These are phyloP conservation scores for Gavia stellata DNA, from an alignment of 2,113 vertebrate genomes.

Conservation along the genomic window DNA sequence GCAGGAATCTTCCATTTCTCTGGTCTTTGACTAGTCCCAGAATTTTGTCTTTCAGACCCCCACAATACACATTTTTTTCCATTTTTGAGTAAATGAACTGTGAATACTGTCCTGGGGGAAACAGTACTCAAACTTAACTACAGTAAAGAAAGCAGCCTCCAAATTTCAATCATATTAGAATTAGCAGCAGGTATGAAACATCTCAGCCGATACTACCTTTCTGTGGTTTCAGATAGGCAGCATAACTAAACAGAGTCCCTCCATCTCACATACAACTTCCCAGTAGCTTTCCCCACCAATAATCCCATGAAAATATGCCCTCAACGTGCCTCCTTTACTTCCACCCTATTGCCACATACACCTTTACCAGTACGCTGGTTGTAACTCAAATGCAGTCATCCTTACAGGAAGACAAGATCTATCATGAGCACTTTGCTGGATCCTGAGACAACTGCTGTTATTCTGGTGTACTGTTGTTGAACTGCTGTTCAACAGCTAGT, in stretches of 20 bases:
- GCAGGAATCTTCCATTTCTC: not conserved
- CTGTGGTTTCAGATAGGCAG: not conserved
- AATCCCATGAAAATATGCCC: not conserved
- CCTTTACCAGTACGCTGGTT: fast-evolving
- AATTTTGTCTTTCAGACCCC: not conserved
- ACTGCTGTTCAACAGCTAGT: not conserved
- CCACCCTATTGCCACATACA: not conserved
- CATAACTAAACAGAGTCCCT: not conserved
- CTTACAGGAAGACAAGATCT: not conserved
- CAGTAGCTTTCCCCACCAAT: not conserved
- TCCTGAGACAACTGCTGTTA: not conserved
- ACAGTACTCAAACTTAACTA: not conserved
- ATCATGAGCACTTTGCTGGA: not conserved
- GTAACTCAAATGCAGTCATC: not conserved
- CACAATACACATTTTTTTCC: not conserved
- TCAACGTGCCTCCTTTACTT: not conserved
- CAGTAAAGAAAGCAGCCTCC: not conserved
- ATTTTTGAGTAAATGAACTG: not conserved
- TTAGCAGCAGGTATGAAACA: not conserved
- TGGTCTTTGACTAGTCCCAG: not conserved
- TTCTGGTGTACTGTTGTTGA: not conserved
- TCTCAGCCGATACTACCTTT: not conserved
- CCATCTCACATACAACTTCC: not conserved
- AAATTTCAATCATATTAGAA: not conserved
- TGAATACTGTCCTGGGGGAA: not conserved